A percentile compares a stretch with the other conserved stretches of the same genome.
These are phyloP conservation scores for Pseudomugil gertrudae DNA, from an alignment of 2,797 vertebrate genomes.

Conservation along the genomic window DNA sequence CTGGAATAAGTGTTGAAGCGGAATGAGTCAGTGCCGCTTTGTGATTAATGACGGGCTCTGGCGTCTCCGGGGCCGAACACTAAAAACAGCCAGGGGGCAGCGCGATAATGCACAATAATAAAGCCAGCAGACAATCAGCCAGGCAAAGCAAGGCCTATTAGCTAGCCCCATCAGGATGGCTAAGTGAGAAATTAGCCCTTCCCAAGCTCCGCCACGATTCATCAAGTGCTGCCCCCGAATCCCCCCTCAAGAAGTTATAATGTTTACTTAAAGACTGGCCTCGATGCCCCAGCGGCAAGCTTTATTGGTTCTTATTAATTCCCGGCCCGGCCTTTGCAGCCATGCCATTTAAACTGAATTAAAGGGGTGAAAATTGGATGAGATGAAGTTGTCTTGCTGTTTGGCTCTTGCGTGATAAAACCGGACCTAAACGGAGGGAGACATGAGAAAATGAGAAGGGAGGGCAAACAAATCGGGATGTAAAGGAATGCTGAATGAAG, in stretches of 20 bases:
- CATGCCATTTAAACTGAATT: slow-evolving; percentile 82
- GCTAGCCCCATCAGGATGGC: slow-evolving; percentile 79
- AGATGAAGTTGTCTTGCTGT: slow-evolving; percentile 79
- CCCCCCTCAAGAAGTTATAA: slow-evolving; percentile 79
- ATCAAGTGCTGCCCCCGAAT: slow-evolving; percentile 74
- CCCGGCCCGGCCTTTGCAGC: slow-evolving; percentile 67
- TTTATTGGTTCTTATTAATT: slow-evolving; percentile 82
- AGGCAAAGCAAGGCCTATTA: slow-evolving; percentile 81
- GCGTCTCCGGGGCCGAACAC: slow-evolving; percentile 69
- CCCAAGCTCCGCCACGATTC: slow-evolving; percentile 74
- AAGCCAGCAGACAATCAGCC: slow-evolving; percentile 83
- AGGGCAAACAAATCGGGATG: slow-evolving; percentile 62
- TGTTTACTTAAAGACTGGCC: slow-evolving; percentile 81
- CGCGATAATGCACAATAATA: slow-evolving; percentile 81
- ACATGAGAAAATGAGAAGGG: slow-evolving; percentile 40
- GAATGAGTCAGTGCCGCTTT: slow-evolving; percentile 60
- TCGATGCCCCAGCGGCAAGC: slow-evolving; percentile 72
- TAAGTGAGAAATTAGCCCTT: slow-evolving; percentile 83
- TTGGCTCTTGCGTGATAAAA: slow-evolving; percentile 65
- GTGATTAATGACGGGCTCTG: slow-evolving; percentile 77
- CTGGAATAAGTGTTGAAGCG: slow-evolving; percentile 62
- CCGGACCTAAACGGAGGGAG: slow-evolving; percentile 56
- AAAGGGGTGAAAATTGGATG: slow-evolving; percentile 78
- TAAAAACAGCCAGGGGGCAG: slow-evolving; percentile 81
- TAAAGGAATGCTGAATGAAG: slow-evolving; percentile 76